Evolutionary conservation across 2,888 invertebrate genomes (phyloP).

Genomic region (Macrosoma leucophasiata): DNA sequence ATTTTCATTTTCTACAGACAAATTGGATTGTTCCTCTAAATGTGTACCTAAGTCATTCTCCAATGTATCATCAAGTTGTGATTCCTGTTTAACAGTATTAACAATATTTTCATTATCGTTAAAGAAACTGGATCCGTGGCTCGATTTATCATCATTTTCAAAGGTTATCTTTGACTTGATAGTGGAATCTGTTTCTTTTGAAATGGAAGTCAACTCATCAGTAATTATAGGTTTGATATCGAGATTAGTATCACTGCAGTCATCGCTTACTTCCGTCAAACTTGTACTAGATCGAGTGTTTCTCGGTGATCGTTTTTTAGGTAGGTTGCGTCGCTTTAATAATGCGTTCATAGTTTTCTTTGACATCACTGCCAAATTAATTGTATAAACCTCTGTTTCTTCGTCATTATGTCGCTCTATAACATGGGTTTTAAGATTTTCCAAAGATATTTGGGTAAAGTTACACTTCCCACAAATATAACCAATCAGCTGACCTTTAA

Average conservation of each 20-base stretch:
- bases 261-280: conserved; percentile 32
- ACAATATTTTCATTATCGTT: conserved; percentile 17
- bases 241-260: conserved; percentile 33
- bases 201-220: conserved; percentile 2
- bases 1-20: neutral
- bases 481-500: conserved; percentile 63
- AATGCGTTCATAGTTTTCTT: conserved; percentile 37
- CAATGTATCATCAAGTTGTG: conserved; percentile 11
- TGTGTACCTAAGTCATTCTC: conserved; percentile 11
- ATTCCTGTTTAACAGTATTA: conserved; percentile 18
- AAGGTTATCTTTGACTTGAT: conserved; percentile 53
- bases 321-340: conserved; percentile 25
- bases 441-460: conserved; percentile 79
- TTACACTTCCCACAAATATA: conserved; percentile 84
- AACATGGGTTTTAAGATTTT: conserved; percentile 79
- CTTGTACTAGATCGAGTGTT: conserved; percentile 41
- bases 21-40: neutral
- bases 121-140: conserved; percentile 23
- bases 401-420: conserved; percentile 69
- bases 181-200: conserved; percentile 18
- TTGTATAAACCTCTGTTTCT: conserved; percentile 60
- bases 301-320: conserved; percentile 22
- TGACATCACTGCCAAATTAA: conserved; percentile 51
- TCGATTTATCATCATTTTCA: conserved; percentile 45
- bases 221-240: conserved; percentile 18